Evolutionary conservation across 2,113 vertebrate species (phyloP), one percentile per base, ranked within the genome.

Genomic region (Pandion haliaetus): DNA sequence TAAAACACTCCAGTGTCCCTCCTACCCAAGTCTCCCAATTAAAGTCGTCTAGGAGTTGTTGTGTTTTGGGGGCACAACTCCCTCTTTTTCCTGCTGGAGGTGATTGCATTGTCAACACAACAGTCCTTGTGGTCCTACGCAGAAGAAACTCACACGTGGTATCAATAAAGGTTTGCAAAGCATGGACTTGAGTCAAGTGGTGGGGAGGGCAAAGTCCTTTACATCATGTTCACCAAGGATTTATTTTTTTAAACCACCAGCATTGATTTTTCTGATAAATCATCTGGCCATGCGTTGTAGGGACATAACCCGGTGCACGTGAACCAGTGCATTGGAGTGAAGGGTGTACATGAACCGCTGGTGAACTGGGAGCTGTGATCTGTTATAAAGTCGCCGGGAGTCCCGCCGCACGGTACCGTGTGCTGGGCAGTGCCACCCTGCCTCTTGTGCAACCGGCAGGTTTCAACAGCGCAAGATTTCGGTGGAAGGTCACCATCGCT

Each of bases 351-450:
- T 1, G 11, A 77, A 28, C 55, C 7, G 0, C 54, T 0, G 1
- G 50, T 32, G 62, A 45, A 25, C 1, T 23, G 21, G 57, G 77
- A 74, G 29, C n/a, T 59, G 24, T 12, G 57, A 9, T n/a, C 36
- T 76, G 61, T 31, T 31, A 23, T 1, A 5, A 29, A 29, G 76
- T 58, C 13, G 0, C 28, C 3, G 0, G 71, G 40, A 63, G 40
- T 17, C 44, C 90, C 4, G 1, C 5, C 9, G 70, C 5, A 2
- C 5, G 13, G 70, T 25, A 34, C 62, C 0, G 0, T 2, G 2
- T 4, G 20, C 61, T 1, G 0, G 17, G 10, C 45, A n/a, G 47
- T 2, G 0, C 72, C 6, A 0, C 38, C 29, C 45, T 0, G 0
- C 50, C 34, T 42, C 63, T 78, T 91, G 83, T 24, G 91, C 89